A percentile compares a stretch with the other conserved stretches of the same genome.
Conservation (phyloP, 2,888 invertebrate species). For the Perizoma flavofasciatum region DNA sequence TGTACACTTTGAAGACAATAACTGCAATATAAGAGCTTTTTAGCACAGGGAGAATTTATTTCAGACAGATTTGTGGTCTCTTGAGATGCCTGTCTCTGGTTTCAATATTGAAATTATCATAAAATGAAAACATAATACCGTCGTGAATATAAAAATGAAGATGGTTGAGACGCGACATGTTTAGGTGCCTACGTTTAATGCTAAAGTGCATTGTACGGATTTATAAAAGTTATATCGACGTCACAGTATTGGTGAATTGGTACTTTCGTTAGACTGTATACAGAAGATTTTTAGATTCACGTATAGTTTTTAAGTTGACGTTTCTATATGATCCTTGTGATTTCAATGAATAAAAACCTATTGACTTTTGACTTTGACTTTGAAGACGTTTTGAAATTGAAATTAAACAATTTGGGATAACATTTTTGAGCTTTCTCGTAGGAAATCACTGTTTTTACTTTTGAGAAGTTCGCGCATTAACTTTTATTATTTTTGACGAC, state of each 20-base stretch:
- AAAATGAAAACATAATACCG: slow-evolving; percentile 36
- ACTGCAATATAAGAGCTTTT: slow-evolving; percentile 34
- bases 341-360: no score
- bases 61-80: slow-evolving; percentile 34
- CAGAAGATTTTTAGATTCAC: no score
- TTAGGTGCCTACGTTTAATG: slow-evolving; percentile 20
- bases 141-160: slow-evolving; percentile 31
- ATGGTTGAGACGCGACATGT: slow-evolving; percentile 24
- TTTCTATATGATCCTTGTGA: no score
- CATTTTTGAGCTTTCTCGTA: no score
- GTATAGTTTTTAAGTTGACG: no score
- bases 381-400: neutral
- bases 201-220: slow-evolving; percentile 39
- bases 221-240: slow-evolving; percentile 18
- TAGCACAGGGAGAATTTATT: slow-evolving; percentile 35
- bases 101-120: slow-evolving; percentile 43
- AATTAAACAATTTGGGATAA: no score
- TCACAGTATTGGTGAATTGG: neutral
- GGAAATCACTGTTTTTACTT: no score
- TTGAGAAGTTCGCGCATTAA: no score
- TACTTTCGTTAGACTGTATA: neutral
- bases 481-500: no score
- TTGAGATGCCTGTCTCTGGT: slow-evolving; percentile 34
- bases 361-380: no score
- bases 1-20: slow-evolving; percentile 34